phyloP scores from a whole-genome alignment of 2,888 invertebrate genomes.

The Cephus spinipes region DNA sequence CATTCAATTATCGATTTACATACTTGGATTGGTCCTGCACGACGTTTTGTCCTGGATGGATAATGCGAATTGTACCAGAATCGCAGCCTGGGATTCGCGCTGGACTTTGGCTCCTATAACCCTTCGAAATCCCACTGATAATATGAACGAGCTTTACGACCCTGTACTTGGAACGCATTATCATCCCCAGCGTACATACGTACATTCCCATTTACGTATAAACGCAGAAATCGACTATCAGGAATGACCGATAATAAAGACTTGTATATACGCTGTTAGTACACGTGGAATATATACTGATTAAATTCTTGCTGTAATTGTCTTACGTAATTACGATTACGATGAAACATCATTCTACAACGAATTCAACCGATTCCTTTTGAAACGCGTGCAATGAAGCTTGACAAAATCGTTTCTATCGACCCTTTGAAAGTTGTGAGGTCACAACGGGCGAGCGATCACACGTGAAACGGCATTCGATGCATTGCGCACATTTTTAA shows the following conservation, averaged over 20 bases:
- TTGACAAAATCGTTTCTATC: not conserved
- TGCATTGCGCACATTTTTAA: not conserved
- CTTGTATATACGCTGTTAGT: not conserved
- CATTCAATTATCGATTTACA: slow-evolving; percentile 45
- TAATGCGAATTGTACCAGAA: slow-evolving; percentile 22
- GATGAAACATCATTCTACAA: not conserved
- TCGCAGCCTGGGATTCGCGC: not conserved
- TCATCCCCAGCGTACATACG: not conserved
- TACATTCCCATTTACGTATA: not conserved
- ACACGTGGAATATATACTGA: not conserved
- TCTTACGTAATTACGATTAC: not conserved
- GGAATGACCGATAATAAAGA: not conserved
- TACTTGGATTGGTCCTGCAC: slow-evolving; percentile 32
- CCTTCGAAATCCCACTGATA: slow-evolving; percentile 18
- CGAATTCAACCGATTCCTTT: not conserved
- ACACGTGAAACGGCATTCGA: not conserved
- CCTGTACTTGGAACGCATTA: slow-evolving; percentile 4
- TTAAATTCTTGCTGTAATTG: not conserved
- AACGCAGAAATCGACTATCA: not conserved
- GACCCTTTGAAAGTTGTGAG: not conserved
- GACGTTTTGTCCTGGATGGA: slow-evolving; percentile 35
- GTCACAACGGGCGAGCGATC: not conserved
- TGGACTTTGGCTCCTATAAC: slow-evolving; percentile 1
- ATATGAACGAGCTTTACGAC: slow-evolving; percentile 11
- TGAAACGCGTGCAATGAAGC: not conserved